Conservation (phyloP, 2,797 vertebrate species). For the Molossus molossus region DNA sequence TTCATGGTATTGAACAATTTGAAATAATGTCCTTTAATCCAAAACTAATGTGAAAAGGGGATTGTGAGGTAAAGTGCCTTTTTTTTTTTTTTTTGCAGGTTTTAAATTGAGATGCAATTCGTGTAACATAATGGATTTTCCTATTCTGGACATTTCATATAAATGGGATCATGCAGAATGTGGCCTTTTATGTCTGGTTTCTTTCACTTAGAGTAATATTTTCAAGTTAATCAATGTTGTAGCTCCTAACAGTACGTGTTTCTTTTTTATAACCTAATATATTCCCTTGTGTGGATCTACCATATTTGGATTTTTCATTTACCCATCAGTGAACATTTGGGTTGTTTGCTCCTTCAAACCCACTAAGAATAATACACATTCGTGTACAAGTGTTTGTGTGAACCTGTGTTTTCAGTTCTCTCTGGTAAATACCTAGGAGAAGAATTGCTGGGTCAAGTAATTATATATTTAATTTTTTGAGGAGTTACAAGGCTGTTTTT, state of each 20-base stretch:
- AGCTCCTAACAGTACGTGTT: not conserved
- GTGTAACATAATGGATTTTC: constrained; percentile 3
- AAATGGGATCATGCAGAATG: not conserved
- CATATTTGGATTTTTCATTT: constrained; percentile 12
- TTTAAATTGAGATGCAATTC: constrained; percentile 56
- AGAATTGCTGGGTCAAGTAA: constrained; percentile 3
- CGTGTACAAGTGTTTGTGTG: not conserved
- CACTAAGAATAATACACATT: constrained; percentile 37
- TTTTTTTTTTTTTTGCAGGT: not conserved
- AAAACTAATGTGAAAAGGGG: constrained; percentile 16
- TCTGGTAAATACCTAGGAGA: not conserved
- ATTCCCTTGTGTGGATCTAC: constrained; percentile 24
- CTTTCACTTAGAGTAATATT: constrained; percentile 5
- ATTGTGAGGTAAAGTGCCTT: constrained; percentile 27
- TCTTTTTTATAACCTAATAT: constrained; percentile 42
- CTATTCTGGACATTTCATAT: constrained; percentile 34
- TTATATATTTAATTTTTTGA: constrained; percentile 18
- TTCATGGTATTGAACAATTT: constrained; percentile 11
- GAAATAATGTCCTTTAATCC: constrained; percentile 54
- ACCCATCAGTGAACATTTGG: not conserved
- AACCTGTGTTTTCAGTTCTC: constrained; percentile 30
- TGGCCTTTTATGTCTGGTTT: not conserved
- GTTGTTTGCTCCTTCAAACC: constrained; percentile 30
- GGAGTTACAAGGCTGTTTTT: not conserved
- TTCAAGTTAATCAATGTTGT: constrained; percentile 32